A percentile compares a stretch with the other conserved stretches of the same genome.
Evolutionary conservation across 2,888 invertebrate genomes (phyloP).

Genomic region (Protodeltote pygarga): DNA sequence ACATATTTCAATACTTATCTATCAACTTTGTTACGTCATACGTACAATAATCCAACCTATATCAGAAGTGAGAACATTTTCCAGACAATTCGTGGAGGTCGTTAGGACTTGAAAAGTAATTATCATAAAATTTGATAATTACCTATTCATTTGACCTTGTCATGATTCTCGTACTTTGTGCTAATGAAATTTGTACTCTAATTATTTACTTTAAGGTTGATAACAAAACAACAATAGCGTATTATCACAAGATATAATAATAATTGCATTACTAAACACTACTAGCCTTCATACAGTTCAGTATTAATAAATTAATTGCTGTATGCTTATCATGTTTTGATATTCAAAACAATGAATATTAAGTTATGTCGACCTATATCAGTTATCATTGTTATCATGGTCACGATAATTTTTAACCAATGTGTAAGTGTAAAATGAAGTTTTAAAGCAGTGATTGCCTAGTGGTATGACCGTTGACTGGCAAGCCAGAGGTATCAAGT

Average conservation of each 20-base stretch:
- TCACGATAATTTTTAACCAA: too few species aligned
- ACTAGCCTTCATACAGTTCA: constrained; percentile 51
- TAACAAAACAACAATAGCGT: constrained; percentile 21
- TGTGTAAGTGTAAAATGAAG: too few species aligned
- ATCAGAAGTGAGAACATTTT: constrained; percentile 24
- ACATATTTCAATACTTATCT: too few species aligned
- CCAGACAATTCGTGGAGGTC: constrained; percentile 49
- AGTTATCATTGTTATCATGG: too few species aligned
- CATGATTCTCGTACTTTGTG: constrained; percentile 36
- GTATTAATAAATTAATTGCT: constrained; percentile 48
- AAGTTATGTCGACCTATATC: constrained; percentile 28
- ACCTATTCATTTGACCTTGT: constrained; percentile 59
- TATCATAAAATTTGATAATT: constrained; percentile 69
- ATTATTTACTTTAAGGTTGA: constrained; percentile 26
- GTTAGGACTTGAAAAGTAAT: constrained; percentile 56
- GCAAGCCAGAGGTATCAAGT: too few species aligned
- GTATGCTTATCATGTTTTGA: constrained; percentile 50
- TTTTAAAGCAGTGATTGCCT: too few species aligned
- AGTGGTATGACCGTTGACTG: too few species aligned
- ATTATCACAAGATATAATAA: constrained; percentile 57
- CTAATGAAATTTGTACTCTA: constrained; percentile 40
- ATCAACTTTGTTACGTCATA: constrained; percentile 13
- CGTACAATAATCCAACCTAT: constrained; percentile 3
- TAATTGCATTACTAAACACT: constrained; percentile 49
- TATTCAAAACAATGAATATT: constrained; percentile 53